Base-by-base conservation (phyloP, 2,888 invertebrate genomes). In the Eupeodes latifasciatus region DNA sequence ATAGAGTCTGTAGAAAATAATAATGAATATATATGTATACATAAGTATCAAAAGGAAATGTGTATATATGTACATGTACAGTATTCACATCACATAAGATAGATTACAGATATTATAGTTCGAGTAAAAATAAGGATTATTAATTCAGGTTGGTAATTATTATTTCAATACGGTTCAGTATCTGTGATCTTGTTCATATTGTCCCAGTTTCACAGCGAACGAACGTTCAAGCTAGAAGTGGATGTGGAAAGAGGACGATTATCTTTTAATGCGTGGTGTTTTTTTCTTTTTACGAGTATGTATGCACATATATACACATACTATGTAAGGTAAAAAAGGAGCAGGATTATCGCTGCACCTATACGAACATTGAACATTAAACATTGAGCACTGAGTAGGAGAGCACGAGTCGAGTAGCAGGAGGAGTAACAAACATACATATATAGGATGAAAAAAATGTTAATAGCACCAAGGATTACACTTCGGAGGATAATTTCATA, bases 1-100 rank as follows among this genome's bases (percentile, higher is more conserved):
- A 93, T 93, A 19, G 91, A 90, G 89, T 93, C 93, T 93, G 89
- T 5, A 64, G 51, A 78, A 87, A 80, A 80, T 72, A 34, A 59
- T 72, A 36, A 47, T 71, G 77, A 19, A 49, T 69, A 62, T 69
- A 57, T 14, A 59, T 34, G 19, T 34, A 34, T 40, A 47, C 40
- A 34, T 51, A n/a, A 34, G 11, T 27, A 67, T 53, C 6, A 71
- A 19, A 34, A 40, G 14, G 11, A 14, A 53, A 11, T 5, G 14
- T 59, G 7, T 2, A 57, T 19, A 19, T 55, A 10, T 19, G n/a
- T n/a, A n/a, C n/a, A 1, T 27, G 12, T 27, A 27, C 27, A 27
- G 57, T 57, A 57, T 57, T 4, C 16, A 72, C 61, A 76, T 44
- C 10, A 44, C 12, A 27, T 27, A 51, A 19, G 36, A 36, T 36